phyloP scores from a whole-genome alignment of 2,113 vertebrate genomes.

The Nyctereutes procyonoides region DNA sequence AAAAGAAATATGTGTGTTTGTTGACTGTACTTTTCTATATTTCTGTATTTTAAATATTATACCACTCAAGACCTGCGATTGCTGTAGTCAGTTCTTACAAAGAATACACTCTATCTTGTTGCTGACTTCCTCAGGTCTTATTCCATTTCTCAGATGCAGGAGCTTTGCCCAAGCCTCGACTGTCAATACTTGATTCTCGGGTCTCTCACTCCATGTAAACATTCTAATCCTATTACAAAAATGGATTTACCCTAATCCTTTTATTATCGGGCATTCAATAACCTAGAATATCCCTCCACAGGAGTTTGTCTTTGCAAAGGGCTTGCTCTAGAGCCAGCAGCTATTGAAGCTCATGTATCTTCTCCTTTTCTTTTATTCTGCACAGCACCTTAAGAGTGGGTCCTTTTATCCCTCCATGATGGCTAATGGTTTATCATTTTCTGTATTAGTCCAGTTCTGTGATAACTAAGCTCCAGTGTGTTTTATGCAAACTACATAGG shows the following conservation, averaged over 20 bases:
- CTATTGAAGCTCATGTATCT: not conserved
- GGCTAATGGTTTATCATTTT: not conserved
- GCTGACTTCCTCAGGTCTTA: not conserved
- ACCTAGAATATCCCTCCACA: not conserved
- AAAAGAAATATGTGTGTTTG: not conserved
- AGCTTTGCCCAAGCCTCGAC: not conserved
- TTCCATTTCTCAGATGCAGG: not conserved
- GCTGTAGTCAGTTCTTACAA: not conserved
- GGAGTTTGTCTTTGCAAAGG: not conserved
- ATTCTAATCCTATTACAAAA: constrained; percentile 65
- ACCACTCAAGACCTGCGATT: not conserved
- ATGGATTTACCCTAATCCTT: constrained; percentile 60
- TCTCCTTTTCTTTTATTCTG: constrained; percentile 5
- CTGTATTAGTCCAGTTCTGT: not conserved
- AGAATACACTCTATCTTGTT: not conserved
- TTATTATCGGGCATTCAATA: constrained; percentile 33
- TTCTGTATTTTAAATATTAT: not conserved
- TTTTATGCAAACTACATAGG: not conserved
- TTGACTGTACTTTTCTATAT: not conserved
- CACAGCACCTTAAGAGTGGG: not conserved
- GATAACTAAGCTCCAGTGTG: not conserved
- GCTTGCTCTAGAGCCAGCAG: not conserved
- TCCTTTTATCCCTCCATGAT: not conserved
- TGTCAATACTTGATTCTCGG: constrained; percentile 40
- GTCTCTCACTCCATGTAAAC: not conserved